Conservation (phyloP, 1,140 invertebrate genomes). For the Diachasmimorpha longicaudata region DNA sequence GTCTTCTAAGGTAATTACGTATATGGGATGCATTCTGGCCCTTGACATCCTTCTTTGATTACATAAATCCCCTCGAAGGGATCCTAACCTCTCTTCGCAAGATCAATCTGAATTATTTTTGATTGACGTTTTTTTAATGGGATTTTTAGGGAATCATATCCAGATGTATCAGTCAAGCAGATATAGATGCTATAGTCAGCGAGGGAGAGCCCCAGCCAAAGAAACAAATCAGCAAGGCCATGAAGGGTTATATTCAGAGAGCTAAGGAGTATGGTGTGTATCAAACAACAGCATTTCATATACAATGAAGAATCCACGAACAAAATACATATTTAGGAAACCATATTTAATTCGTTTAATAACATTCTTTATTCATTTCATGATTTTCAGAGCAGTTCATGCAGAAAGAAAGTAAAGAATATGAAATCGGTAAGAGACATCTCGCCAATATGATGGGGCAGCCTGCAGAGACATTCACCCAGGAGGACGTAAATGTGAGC, state of each 20-base stretch:
- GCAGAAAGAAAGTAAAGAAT: slow-evolving; percentile 80
- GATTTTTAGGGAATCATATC: background rate
- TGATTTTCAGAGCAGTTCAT: slow-evolving; percentile 77
- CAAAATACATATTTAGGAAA: too few relatives aligned
- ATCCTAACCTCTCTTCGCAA: background rate
- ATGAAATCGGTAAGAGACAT: slow-evolving; percentile 90
- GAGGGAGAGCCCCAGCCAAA: background rate
- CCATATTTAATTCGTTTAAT: background rate
- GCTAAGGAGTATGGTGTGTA: slow-evolving; percentile 73
- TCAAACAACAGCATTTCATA: too few relatives aligned
- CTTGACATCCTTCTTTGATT: background rate
- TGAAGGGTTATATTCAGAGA: slow-evolving; percentile 85
- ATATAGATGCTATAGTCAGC: background rate
- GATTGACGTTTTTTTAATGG: background rate
- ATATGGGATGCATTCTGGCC: background rate
- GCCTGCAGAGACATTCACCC: slow-evolving; percentile 85
- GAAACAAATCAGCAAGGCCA: slow-evolving; percentile 79
- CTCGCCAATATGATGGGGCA: slow-evolving; percentile 98
- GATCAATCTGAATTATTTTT: background rate
- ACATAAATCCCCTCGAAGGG: background rate
- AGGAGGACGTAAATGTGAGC: slow-evolving; percentile 85
- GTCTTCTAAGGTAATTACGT: slow-evolving; percentile 26
- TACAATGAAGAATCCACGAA: too few relatives aligned
- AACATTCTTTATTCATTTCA: background rate
- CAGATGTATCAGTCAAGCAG: background rate